These are phyloP conservation scores for Eulemur coronatus DNA, from an alignment of 2,797 vertebrate genomes.

Conservation along the genomic window DNA sequence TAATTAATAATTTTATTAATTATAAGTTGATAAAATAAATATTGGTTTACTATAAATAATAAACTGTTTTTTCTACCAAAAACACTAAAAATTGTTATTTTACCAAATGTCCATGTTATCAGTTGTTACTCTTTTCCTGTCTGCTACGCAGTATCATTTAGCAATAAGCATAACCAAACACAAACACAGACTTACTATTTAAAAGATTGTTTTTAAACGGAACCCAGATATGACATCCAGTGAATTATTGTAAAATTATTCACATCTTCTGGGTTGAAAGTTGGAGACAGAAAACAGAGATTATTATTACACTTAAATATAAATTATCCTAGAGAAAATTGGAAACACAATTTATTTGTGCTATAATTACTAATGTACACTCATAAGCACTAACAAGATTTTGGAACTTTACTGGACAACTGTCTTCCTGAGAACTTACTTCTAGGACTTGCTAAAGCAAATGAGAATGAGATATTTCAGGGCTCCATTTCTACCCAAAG, in stretches of 20 bases:
- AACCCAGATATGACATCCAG: neutral
- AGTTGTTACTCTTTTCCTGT: neutral
- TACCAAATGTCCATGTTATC: neutral
- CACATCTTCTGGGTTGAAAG: neutral
- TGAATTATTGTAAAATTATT: slow-evolving; percentile 37
- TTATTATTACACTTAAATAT: neutral
- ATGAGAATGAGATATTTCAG: neutral
- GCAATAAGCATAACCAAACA: neutral
- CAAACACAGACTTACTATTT: neutral
- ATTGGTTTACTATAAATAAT: too few relatives aligned
- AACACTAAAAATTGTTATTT: slow-evolving; percentile 21
- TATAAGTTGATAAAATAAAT: too few relatives aligned
- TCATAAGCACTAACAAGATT: neutral
- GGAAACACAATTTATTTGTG: neutral
- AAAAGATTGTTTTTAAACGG: neutral
- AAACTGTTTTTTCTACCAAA: neutral
- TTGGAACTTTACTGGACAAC: neutral
- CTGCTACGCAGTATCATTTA: neutral
- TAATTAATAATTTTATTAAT: too few relatives aligned
- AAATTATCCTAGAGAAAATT: neutral
- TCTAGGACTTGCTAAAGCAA: neutral
- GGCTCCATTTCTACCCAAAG: neutral
- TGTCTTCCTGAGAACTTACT: neutral
- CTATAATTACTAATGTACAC: neutral
- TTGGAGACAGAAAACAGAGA: neutral